These are phyloP conservation scores for Porites lutea DNA, from an alignment of 64 coral and sea anemone species.

Conservation along the genomic window DNA sequence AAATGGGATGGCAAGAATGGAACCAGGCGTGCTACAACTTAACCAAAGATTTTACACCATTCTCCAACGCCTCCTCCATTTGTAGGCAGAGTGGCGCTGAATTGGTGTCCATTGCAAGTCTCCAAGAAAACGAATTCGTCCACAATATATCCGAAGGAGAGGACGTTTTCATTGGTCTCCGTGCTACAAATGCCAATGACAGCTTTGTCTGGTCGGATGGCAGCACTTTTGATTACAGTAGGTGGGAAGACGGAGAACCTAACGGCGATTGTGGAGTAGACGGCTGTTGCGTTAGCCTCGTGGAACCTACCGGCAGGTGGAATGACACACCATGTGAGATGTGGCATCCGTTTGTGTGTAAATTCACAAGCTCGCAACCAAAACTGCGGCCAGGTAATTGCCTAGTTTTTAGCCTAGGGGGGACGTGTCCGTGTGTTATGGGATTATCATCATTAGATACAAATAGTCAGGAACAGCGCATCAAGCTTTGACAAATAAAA, in stretches of 20 bases:
- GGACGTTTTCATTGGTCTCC: slow-evolving; percentile 10
- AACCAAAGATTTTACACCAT: background rate
- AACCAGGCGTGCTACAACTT: background rate
- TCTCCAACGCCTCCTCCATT: background rate
- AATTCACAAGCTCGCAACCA: background rate
- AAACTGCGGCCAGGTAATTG: background rate
- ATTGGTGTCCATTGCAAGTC: slow-evolving; percentile 10
- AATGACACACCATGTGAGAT: slow-evolving; percentile 29
- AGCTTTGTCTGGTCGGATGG: slow-evolving; percentile 9
- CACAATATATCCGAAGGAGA: background rate
- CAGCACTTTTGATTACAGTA: background rate
- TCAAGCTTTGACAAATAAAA: too few species aligned
- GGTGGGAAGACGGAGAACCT: slow-evolving; percentile 8
- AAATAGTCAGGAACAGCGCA: too few species aligned
- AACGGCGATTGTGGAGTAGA: background rate
- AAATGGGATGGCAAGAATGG: slow-evolving; percentile 21
- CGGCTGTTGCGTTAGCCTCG: background rate
- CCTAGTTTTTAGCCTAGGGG: too few species aligned
- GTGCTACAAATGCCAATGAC: background rate
- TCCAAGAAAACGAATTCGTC: slow-evolving; percentile 27
- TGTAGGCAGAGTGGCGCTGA: slow-evolving; percentile 1
- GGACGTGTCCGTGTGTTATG: too few species aligned
- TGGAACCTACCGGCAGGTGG: background rate
- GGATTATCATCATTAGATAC: too few species aligned
- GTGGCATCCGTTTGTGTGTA: slow-evolving; percentile 20